Evolutionary conservation across 37 sponge, comb jelly and placozoan genomes (phyloP).

Genomic region (Eunapius fragilis): DNA sequence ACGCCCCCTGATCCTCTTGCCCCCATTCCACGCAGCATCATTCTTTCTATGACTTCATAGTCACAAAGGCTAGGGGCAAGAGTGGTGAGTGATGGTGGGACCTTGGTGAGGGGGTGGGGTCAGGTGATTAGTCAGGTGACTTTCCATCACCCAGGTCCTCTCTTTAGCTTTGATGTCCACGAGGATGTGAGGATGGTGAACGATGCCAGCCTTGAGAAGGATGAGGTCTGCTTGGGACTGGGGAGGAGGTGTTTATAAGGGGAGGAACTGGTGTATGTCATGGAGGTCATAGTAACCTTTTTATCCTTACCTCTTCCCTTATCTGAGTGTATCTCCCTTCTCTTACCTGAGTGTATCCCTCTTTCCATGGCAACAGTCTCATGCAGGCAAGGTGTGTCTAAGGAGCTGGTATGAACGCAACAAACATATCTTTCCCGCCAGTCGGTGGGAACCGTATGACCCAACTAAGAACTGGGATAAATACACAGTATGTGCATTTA

Average conservation of each 20-base stretch:
- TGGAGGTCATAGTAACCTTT: too few species aligned
- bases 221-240: conserved; percentile 57
- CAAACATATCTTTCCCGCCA: conserved; percentile 99
- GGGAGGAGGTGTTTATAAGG: background rate
- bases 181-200: conserved; percentile 84
- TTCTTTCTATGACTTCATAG: conserved; percentile 96
- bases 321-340: too few species aligned
- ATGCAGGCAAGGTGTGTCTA: conserved; percentile 95
- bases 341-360: background rate
- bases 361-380: conserved; percentile 58
- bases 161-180: conserved; percentile 95
- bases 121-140: background rate
- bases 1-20: too few species aligned
- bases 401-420: conserved; percentile 98
- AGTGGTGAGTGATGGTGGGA: conserved; percentile 46
- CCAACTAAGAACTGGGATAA: conserved; percentile 96
- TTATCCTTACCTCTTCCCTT: too few species aligned
- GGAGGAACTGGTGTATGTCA: too few species aligned
- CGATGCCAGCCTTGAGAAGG: conserved; percentile 87
- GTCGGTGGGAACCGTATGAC: conserved; percentile 98
- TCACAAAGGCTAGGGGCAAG: conserved; percentile 90
- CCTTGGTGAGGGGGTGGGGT: too few species aligned
- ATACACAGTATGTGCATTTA: conserved; percentile 84
- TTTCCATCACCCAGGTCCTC: conserved; percentile 74
- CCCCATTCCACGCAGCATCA: conserved; percentile 51